These are phyloP conservation scores for Apodemia duryi DNA, from an alignment of 2,888 invertebrate genomes.

Conservation along the genomic window DNA sequence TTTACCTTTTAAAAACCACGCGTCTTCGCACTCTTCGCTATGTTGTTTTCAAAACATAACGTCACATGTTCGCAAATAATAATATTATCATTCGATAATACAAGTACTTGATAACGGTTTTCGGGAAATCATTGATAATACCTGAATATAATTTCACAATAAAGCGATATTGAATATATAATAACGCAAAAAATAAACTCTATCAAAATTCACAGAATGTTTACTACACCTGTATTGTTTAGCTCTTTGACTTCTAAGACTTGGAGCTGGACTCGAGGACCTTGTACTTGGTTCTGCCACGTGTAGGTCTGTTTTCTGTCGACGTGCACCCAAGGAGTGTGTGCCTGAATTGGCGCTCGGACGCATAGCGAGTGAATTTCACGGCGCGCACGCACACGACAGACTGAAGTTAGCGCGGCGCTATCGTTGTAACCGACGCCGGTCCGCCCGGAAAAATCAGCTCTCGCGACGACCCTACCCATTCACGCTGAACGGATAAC, in stretches of 20 bases:
- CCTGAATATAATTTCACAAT: neutral
- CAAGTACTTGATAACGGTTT: constrained; percentile 12
- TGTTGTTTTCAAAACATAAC: neutral
- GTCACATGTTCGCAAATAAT: neutral
- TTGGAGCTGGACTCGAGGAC: constrained; percentile 69
- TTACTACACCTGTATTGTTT: constrained; percentile 71
- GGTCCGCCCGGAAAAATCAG: constrained; percentile 66
- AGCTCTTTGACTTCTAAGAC: constrained; percentile 75
- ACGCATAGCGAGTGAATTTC: constrained; percentile 71
- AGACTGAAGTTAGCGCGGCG: constrained; percentile 56
- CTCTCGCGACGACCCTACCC: constrained; percentile 73
- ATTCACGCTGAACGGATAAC: constrained; percentile 70
- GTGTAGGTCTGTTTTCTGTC: constrained; percentile 78
- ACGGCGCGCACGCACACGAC: constrained; percentile 73
- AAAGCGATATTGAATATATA: neutral
- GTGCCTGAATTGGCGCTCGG: constrained; percentile 43
- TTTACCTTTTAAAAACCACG: neutral
- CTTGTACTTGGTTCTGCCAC: constrained; percentile 63
- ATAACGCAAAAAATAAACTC: neutral
- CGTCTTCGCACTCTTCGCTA: neutral
- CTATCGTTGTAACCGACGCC: constrained; percentile 55
- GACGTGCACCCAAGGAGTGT: constrained; percentile 67
- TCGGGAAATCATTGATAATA: constrained; percentile 2
- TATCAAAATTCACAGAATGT: neutral
- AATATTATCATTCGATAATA: constrained; percentile 6